Conservation (phyloP, 2,113 vertebrate species). For the Lamprotornis superbus region DNA sequence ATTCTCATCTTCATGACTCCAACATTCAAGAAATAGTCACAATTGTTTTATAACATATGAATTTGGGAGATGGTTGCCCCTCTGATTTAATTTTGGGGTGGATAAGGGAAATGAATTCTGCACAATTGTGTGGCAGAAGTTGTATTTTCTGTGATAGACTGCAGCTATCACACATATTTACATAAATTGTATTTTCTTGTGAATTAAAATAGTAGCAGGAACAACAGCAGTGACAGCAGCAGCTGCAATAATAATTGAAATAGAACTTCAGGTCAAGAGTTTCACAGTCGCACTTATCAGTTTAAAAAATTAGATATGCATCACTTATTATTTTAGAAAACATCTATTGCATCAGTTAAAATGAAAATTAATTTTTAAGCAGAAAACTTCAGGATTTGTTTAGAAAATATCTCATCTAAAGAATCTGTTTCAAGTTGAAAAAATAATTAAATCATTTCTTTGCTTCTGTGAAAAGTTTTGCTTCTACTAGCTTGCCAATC, state of each 20-base stretch:
- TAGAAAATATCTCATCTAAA: not conserved
- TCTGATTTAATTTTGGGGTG: not conserved
- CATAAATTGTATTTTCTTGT: constrained; percentile 17
- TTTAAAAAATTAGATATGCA: not conserved
- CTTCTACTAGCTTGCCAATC: not conserved
- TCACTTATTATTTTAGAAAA: not conserved
- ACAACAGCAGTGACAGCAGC: not conserved
- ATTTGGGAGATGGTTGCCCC: not conserved
- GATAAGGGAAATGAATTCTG: not conserved
- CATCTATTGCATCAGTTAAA: not conserved
- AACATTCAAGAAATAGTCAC: not conserved
- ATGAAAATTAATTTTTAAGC: not conserved
- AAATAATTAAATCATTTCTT: not conserved
- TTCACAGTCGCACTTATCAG: not conserved
- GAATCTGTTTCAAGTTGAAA: not conserved
- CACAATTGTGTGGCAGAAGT: not conserved
- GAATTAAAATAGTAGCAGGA: not conserved
- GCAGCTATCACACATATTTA: not conserved
- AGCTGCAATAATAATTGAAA: not conserved
- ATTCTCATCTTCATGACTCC: not conserved
- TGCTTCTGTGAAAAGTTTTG: not conserved
- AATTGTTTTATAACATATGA: not conserved
- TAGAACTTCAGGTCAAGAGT: not conserved
- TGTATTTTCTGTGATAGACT: not conserved
- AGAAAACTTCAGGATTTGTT: not conserved